These are phyloP conservation scores for Melipona quadrifasciata DNA, from an alignment of 1,140 invertebrate species.

Conservation along the genomic window DNA sequence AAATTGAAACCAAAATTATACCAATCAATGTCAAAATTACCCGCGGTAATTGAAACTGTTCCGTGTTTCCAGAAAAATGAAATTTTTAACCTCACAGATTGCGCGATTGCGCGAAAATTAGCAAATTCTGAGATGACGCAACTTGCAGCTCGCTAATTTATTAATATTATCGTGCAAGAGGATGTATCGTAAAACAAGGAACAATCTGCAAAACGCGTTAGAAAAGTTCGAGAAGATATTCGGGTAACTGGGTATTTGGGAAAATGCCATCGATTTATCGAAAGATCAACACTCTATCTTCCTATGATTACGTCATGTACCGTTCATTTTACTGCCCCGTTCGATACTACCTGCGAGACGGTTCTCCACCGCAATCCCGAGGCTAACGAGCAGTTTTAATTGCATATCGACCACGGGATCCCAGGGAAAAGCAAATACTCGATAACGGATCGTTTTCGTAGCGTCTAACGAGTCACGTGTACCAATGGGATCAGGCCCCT, in stretches of 20 bases:
- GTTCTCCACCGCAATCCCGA: slow-evolving; percentile 23
- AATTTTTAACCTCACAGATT: no score
- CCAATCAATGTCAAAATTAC: no score
- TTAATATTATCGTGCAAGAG: not conserved
- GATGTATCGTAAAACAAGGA: not conserved
- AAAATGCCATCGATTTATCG: not conserved
- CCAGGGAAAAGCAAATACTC: slow-evolving; percentile 11
- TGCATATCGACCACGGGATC: slow-evolving; percentile 43
- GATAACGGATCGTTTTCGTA: not conserved
- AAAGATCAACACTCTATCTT: not conserved
- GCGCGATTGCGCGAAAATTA: no score
- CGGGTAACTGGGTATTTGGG: no score
- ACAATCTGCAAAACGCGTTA: not conserved
- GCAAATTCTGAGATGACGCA: no score
- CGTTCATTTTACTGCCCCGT: not conserved
- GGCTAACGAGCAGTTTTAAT: slow-evolving; percentile 59
- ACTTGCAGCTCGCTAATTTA: no score
- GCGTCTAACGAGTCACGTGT: slow-evolving; percentile 6
- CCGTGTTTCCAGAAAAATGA: no score
- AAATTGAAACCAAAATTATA: no score
- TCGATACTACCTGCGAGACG: slow-evolving; percentile 33
- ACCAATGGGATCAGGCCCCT: no score
- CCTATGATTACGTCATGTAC: not conserved
- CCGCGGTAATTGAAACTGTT: no score
- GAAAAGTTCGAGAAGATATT: not conserved